Evolutionary conservation across 2,797 vertebrate genomes (phyloP).

Genomic region (Cuniculus paca): DNA sequence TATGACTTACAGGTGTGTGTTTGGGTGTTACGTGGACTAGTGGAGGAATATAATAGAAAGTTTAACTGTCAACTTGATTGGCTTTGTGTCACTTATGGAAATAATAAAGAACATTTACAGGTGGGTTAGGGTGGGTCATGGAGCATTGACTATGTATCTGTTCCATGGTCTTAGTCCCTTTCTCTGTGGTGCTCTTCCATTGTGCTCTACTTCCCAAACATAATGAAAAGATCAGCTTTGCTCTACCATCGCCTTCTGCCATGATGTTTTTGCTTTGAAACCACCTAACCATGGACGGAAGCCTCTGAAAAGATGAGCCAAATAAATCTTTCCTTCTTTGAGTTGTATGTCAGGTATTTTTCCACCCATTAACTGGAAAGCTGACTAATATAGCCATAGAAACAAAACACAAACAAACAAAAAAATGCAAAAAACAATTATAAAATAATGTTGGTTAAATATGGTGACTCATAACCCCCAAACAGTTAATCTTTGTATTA

Average conservation of each 20-base stretch:
- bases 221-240: background rate
- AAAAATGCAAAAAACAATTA: conserved; percentile 90
- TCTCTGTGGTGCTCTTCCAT: background rate
- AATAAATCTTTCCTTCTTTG: background rate
- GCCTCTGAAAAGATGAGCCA: background rate
- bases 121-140: background rate
- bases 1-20: background rate
- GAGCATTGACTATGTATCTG: background rate
- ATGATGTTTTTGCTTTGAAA: background rate
- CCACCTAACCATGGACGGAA: background rate
- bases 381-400: conserved; percentile 57
- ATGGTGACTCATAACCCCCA: conserved; percentile 85
- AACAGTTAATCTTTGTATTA: conserved; percentile 82
- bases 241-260: background rate
- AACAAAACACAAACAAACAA: conserved; percentile 71
- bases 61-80: background rate
- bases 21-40: background rate
- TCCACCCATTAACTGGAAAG: background rate
- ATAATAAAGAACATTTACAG: background rate
- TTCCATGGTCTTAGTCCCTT: background rate
- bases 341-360: background rate
- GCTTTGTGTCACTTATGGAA: background rate
- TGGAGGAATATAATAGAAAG: background rate
- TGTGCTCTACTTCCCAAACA: background rate
- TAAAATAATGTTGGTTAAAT: conserved; percentile 94